Percentiles rank a stretch among this genome's conserved stretches.
These are phyloP conservation scores for Hetaerina americana DNA, from an alignment of 1,140 invertebrate species.

Conservation along the genomic window DNA sequence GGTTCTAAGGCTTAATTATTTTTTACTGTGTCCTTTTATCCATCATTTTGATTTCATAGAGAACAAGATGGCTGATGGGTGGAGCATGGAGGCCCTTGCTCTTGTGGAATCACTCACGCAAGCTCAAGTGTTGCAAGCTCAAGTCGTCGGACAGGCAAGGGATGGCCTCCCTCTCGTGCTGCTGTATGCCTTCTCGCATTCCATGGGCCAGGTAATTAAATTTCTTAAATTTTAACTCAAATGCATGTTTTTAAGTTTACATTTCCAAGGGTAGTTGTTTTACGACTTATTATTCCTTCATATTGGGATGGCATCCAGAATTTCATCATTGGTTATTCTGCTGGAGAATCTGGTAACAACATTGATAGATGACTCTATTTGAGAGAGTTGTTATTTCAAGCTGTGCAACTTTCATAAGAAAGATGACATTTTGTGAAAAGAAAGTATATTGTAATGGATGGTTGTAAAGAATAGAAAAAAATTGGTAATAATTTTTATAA, in stretches of 20 bases:
- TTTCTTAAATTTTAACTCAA: neutral
- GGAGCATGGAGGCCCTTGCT: conserved; percentile 59
- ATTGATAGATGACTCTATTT: neutral
- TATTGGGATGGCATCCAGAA: neutral
- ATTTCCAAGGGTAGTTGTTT: neutral
- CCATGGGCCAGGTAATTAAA: conserved; percentile 40
- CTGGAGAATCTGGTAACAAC: neutral
- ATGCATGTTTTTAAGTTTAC: neutral
- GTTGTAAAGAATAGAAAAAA: too few species aligned
- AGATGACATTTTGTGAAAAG: too few species aligned
- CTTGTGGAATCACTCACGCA: conserved; percentile 63
- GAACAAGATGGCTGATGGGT: conserved; percentile 32
- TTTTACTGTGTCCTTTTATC: conserved; percentile 17
- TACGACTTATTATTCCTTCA: neutral
- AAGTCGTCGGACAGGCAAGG: conserved; percentile 68
- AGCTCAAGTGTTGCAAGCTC: conserved; percentile 69
- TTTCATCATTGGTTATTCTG: neutral
- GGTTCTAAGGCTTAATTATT: conserved; percentile 7
- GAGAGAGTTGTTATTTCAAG: neutral
- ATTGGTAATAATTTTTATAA: too few species aligned
- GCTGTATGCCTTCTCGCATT: conserved; percentile 54
- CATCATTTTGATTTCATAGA: conserved; percentile 9
- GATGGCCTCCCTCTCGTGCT: conserved; percentile 61
- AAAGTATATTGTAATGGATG: too few species aligned
- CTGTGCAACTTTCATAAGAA: too few species aligned